Evolutionary conservation across 2,888 invertebrate species (phyloP), one percentile per base, ranked within the genome.

Genomic region (Xestobium rufovillosum): DNA sequence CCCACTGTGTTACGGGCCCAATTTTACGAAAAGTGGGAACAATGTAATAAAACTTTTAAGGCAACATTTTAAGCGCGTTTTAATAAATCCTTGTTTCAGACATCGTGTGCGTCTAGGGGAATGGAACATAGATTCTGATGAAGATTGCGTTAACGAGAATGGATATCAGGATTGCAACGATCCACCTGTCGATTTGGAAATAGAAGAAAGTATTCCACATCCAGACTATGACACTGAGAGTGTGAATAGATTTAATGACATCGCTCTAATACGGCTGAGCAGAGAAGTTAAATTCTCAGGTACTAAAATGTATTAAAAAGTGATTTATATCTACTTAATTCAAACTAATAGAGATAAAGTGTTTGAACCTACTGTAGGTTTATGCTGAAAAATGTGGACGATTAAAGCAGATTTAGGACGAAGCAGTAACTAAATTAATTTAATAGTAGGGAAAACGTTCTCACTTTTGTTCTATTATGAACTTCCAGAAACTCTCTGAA

Each of bases 1-100:
- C 65, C 0, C 74, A 75, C 53, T 75, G 75, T 46, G 65, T 73
- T 1, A 49, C 43, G 1, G 72, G 72, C 14, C 44, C 49, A 4
- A 63, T 67, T 12, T 47, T 62, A 2, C 50, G 42, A 2, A 45
- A 46, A 43, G 39, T 51, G 10, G 69, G 67, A 30, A 59, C 40
- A 33, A 63, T 72, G 72, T 72, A 53, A 66, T 35, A 16, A 31
- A 8, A 19, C 23, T 19, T 19, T 8, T 10, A 28, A 12, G 11
- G 28, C 11, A 9, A 28, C 10, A 10, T 11, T 28, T 28, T 19
- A 10, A 17, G 10, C 3, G 14, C n/a, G 4, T 10, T 23, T 15
- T 19, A 32, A 31, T 17, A 19, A 11, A 3, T 13, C 37, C 31
- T 17, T 34, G 29, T 44, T 39, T 41, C 39, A 65, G 64, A 35